Evolutionary conservation across 2,888 invertebrate genomes (phyloP).

Genomic region (Magallana nippona): DNA sequence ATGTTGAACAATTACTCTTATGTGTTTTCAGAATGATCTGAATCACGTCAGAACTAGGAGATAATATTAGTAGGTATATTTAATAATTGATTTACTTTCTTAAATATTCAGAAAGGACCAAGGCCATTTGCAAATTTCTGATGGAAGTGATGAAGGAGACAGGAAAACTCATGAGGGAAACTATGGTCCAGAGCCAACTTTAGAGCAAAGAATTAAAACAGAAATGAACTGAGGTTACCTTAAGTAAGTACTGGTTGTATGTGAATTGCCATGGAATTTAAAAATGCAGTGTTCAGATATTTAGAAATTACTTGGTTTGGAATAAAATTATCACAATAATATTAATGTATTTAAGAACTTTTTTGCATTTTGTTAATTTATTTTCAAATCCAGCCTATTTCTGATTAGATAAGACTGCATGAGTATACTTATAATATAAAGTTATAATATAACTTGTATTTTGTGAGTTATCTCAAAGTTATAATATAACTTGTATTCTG

Average conservation of each 20-base stretch:
- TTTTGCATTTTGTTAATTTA: no score
- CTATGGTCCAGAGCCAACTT: neutral
- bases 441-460: no score
- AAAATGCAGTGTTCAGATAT: neutral
- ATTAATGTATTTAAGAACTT: no score
- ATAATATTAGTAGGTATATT: neutral
- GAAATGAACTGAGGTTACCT: constrained; percentile 12
- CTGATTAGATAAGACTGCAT: no score
- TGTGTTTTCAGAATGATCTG: neutral
- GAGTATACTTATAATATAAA: no score
- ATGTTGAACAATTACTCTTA: neutral
- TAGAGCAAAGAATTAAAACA: constrained; percentile 24
- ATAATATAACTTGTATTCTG: no score
- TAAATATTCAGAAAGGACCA: constrained; percentile 13
- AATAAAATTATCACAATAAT: no score
- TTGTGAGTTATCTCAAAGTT: no score
- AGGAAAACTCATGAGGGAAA: neutral
- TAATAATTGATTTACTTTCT: neutral
- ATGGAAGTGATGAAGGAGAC: neutral
- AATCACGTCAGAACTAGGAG: neutral
- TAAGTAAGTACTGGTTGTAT: neutral
- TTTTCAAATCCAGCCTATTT: no score
- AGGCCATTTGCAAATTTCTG: neutral
- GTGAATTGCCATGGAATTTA: neutral
- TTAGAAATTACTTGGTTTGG: neutral